Percentiles rank a stretch among this genome's conserved stretches.
These are phyloP conservation scores for Cassiopea xamachana DNA, from an alignment of 30 jellyfish, hydroid and myxozoan species.

Conservation along the genomic window DNA sequence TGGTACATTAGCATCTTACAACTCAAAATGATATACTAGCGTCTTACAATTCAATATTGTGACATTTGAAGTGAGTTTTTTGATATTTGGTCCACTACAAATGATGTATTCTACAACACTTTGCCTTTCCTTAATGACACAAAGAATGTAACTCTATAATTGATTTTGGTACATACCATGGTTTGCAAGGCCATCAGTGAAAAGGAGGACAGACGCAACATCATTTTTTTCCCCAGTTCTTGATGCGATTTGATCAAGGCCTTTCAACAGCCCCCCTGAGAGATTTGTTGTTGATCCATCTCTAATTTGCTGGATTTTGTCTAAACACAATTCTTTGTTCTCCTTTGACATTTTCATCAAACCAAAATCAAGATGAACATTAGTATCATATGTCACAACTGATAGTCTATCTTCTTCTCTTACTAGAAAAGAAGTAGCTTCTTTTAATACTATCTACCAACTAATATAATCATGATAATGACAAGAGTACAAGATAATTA, in stretches of 20 bases:
- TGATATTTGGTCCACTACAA: no score
- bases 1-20: no score
- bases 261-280: conserved; percentile 91
- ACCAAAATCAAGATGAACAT: conserved; percentile 64
- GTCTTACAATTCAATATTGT: no score
- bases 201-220: conserved; percentile 90
- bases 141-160: background rate
- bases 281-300: conserved; percentile 83
- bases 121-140: background rate
- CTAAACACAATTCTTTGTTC: conserved; percentile 47
- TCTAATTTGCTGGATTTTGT: conserved; percentile 30
- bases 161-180: conserved; percentile 41
- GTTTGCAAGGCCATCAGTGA: conserved; percentile 95
- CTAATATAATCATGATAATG: no score
- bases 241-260: conserved; percentile 81
- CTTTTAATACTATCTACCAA: background rate
- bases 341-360: conserved; percentile 61
- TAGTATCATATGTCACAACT: conserved; percentile 83
- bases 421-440: conserved; percentile 34
- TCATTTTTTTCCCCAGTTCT: conserved; percentile 75
- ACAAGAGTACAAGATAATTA: no score
- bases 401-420: conserved; percentile 75
- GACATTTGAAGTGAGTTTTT: no score
- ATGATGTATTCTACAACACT: no score
- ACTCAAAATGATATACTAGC: no score